Percentiles rank a stretch among this genome's conserved stretches.
Conservation (phyloP, 1,140 invertebrate species). For the Sminthurinus signatus region DNA sequence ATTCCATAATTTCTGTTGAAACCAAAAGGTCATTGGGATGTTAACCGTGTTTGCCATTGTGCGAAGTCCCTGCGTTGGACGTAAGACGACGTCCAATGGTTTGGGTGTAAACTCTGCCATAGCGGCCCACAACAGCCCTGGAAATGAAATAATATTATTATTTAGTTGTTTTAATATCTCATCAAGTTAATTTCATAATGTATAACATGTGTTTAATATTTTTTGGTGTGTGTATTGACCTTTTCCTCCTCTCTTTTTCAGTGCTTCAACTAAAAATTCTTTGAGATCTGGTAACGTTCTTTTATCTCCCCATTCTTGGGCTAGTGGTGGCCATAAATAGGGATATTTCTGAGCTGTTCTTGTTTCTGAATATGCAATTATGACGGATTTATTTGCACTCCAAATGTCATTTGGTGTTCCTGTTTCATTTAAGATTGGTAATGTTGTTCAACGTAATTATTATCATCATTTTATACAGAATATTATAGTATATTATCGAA, state of each 20-base stretch:
- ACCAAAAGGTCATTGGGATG: conserved; percentile 56
- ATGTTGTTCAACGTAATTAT: no score
- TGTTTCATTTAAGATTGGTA: no score
- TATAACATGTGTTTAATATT: no score
- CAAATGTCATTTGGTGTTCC: conserved; percentile 35
- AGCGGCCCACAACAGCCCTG: conserved; percentile 57
- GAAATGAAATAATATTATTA: no score
- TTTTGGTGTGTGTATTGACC: conserved; percentile 50
- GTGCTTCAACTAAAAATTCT: conserved; percentile 52
- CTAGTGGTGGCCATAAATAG: conserved; percentile 63
- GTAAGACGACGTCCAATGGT: conserved; percentile 59
- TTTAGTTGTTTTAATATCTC: background rate
- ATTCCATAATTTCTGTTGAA: conserved; percentile 57
- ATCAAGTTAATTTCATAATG: no score
- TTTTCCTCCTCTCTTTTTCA: conserved; percentile 45
- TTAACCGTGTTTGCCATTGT: conserved; percentile 64
- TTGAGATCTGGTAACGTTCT: conserved; percentile 50
- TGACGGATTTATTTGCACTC: conserved; percentile 36
- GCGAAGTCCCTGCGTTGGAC: conserved; percentile 56
- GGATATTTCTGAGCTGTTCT: conserved; percentile 40
- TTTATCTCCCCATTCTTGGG: conserved; percentile 53
- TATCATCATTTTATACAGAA: background rate
- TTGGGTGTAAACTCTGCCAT: conserved; percentile 75
- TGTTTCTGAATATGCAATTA: conserved; percentile 41
- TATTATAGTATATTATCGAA: conserved; percentile 43